Evolutionary conservation across 2,113 vertebrate genomes (phyloP).

Genomic region (Oreochromis tanganicae): DNA sequence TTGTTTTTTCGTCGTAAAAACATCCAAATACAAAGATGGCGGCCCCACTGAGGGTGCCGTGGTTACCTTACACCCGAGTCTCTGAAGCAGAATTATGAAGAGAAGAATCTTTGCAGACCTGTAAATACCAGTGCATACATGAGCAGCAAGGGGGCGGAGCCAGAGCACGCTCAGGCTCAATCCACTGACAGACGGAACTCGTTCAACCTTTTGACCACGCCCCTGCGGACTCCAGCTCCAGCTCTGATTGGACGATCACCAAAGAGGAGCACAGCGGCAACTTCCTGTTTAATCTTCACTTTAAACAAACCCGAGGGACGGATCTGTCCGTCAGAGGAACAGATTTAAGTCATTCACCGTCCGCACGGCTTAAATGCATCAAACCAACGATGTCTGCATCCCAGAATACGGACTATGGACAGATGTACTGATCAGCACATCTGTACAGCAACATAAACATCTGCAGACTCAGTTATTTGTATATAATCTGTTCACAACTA

Average conservation of each 20-base stretch:
- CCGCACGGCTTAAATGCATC: neutral
- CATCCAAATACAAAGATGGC: neutral
- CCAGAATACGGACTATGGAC: accelerated
- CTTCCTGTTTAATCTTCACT: neutral
- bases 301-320: neutral
- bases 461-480: neutral
- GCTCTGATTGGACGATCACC: neutral
- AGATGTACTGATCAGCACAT: neutral
- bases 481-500: neutral
- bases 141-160: neutral
- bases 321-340: neutral
- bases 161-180: neutral
- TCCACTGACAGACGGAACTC: neutral
- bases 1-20: neutral
- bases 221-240: neutral
- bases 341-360: neutral
- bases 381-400: neutral
- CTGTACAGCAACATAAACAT: neutral
- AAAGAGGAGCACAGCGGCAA: neutral
- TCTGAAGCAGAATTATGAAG: neutral
- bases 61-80: neutral
- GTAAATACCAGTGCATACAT: neutral
- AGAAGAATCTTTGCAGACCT: neutral
- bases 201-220: neutral
- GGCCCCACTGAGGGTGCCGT: neutral